Base-by-base conservation (phyloP, 2,888 invertebrate species). In the Abrostola triplasia region DNA sequence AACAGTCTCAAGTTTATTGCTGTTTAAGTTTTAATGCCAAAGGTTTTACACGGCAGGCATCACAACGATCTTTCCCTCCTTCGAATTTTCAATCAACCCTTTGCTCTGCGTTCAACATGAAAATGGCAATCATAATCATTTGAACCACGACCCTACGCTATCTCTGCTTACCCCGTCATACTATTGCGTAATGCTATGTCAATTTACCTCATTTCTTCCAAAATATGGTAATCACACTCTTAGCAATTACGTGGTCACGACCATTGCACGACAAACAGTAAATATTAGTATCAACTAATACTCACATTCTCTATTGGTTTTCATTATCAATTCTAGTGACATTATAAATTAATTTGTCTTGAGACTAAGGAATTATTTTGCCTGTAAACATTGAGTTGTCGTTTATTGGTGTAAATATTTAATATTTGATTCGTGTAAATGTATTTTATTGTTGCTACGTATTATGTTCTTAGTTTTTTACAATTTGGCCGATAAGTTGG, bases 311-410 rank as follows among this genome's bases (percentile, higher is more conserved):
- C 77, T 87, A 87, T 88, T 88, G 86, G 77, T 82, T 84, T 81
- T 85, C 82, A 87, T 88, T 89, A 90, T 88, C 84, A 86, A 88
- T 90, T 84, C 84, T 82, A 83, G 82, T 80, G 83, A 84, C 83
- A 85, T 84, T 88, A 85, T 89, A 88, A 91, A 92, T 92, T 90
- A 92, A 92, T 92, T 92, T 92, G 87, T 67, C 67, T 87, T 74
- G 80, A 90, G 89, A 82, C 89, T 93, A 90, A 91, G 86, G 88
- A 87, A 89, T 90, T 92, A 91, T 92, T 92, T 87, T 90, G 84
- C 82, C 72, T 80, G 89, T 83, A 88, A 91, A 93, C 88, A 92
- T 83, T 77, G 80, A 77, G 79, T 77, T 76, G 77, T 81, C 83
- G 84, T 90, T 91, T 90, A 88, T 88, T 84, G 86, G 77, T 77